Conservation (phyloP, 2,888 invertebrate genomes). For the Oxytorus armatus region DNA sequence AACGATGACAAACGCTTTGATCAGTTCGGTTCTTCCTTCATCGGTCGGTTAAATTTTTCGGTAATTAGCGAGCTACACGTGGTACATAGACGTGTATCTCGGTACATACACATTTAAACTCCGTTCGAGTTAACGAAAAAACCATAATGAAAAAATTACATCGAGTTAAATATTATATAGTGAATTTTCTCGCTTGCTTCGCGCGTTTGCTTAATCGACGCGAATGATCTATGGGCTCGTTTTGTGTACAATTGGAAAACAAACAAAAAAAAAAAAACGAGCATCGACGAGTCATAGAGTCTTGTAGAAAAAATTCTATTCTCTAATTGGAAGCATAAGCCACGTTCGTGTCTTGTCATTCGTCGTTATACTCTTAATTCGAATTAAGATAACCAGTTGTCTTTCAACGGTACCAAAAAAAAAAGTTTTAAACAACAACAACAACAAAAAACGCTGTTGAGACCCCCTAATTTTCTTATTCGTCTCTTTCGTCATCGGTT, state of each 20-base stretch:
- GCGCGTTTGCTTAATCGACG: conserved; percentile 18
- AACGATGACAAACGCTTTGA: conserved; percentile 3
- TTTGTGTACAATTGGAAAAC: too few species aligned
- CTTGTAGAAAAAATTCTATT: conserved; percentile 58
- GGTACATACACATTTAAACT: not conserved
- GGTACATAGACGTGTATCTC: not conserved
- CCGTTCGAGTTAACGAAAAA: not conserved
- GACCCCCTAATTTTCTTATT: conserved; percentile 12
- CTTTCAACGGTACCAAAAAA: not conserved
- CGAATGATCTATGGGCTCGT: conserved; percentile 1
- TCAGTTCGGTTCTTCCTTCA: not conserved
- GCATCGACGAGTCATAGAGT: conserved; percentile 38
- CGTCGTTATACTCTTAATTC: conserved; percentile 3
- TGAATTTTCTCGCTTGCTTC: conserved; percentile 14
- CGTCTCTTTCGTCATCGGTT: conserved; percentile 3
- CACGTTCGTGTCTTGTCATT: conserved; percentile 56
- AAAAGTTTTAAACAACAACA: too few species aligned
- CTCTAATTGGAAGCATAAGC: conserved; percentile 66
- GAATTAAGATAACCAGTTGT: not conserved
- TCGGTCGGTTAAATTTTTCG: not conserved
- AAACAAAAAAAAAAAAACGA: conserved; percentile 6
- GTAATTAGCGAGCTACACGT: not conserved
- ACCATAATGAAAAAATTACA: not conserved
- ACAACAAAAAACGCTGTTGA: not conserved
- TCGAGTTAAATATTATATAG: conserved; percentile 4